These are phyloP conservation scores for Pocillopora grandis DNA, from an alignment of 92 coral and sea anemone species.

Conservation along the genomic window DNA sequence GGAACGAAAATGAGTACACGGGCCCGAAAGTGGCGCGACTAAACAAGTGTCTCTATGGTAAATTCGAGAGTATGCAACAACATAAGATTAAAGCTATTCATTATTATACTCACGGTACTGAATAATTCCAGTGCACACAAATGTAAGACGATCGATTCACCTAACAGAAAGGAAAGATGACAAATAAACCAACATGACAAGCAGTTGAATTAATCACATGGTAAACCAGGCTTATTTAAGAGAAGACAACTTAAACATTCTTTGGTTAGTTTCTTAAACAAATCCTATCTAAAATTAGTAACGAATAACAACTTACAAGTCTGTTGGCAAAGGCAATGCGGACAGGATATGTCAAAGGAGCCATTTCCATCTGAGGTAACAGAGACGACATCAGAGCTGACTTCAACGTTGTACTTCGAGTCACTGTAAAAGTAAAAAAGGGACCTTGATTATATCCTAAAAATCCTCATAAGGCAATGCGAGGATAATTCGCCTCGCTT, in stretches of 20 bases:
- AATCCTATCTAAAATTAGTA: too few species aligned
- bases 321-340: constrained; percentile 69
- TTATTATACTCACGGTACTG: constrained; percentile 85
- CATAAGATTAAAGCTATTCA: not conserved
- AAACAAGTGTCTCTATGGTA: not conserved
- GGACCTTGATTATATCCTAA: too few species aligned
- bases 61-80: not conserved
- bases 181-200: not conserved
- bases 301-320: constrained; percentile 48
- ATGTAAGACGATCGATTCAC: constrained; percentile 84
- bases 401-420: constrained; percentile 77
- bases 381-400: constrained; percentile 89
- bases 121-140: constrained; percentile 97
- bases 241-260: too few species aligned
- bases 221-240: too few species aligned
- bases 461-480: too few species aligned
- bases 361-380: constrained; percentile 88
- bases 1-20: not conserved
- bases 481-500: too few species aligned
- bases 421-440: constrained; percentile 42
- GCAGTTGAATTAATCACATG: too few species aligned
- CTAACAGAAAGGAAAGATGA: constrained; percentile 27
- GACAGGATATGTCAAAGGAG: constrained; percentile 68
- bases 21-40: not conserved
- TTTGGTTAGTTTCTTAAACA: too few species aligned